phyloP scores from a whole-genome alignment of 2,888 invertebrate species.

The Myopa tessellatipennis region DNA sequence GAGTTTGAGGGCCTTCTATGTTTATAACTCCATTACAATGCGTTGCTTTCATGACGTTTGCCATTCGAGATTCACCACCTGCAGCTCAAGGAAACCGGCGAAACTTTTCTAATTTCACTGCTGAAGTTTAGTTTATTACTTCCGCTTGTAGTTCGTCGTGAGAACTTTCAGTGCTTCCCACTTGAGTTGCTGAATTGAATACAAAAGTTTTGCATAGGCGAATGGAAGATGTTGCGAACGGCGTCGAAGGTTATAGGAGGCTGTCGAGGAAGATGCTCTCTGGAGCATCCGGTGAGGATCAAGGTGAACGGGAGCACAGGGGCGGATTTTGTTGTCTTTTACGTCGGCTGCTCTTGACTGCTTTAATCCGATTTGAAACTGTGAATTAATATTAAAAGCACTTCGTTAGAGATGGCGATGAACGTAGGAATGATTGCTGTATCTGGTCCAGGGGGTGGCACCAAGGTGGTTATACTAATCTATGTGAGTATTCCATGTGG shows the following conservation, averaged over 20 bases:
- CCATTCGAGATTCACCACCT: slow-evolving; percentile 23
- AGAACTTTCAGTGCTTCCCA: neutral
- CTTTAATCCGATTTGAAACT: too few species aligned
- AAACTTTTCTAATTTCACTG: slow-evolving; percentile 27
- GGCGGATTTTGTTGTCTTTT: too few species aligned
- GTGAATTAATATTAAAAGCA: too few species aligned
- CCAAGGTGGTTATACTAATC: too few species aligned
- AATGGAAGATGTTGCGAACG: neutral
- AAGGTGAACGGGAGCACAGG: too few species aligned
- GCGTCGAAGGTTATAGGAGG: neutral
- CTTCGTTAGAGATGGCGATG: too few species aligned
- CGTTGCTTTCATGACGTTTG: slow-evolving; percentile 13
- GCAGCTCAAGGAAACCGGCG: slow-evolving; percentile 1
- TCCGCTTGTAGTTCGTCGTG: neutral
- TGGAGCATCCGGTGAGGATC: too few species aligned
- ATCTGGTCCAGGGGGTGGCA: too few species aligned
- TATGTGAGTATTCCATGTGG: too few species aligned
- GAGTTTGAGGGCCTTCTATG: neutral
- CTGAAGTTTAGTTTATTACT: slow-evolving; percentile 3
- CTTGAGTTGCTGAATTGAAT: slow-evolving; percentile 1
- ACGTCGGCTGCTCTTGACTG: too few species aligned
- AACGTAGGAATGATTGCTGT: too few species aligned
- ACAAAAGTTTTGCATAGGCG: neutral
- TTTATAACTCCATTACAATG: slow-evolving; percentile 18
- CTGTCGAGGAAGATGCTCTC: neutral